Conservation (phyloP, 2,797 vertebrate genomes). For the Alosa sapidissima region DNA sequence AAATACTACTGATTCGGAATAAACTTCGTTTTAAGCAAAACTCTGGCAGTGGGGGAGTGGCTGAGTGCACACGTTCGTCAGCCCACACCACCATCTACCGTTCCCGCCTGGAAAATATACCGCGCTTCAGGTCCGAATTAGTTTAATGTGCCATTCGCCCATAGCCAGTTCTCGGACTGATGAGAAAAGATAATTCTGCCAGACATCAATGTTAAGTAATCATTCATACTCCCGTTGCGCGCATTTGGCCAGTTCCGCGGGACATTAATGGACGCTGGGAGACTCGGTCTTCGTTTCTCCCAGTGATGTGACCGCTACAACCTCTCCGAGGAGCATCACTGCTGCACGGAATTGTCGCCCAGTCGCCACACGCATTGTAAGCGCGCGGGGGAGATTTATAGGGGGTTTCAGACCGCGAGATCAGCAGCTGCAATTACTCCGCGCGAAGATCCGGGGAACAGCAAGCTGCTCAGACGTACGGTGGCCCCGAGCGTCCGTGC, state of each 20-base stretch:
- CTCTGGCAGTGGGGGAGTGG: background rate
- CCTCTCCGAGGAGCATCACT: slow-evolving; percentile 18
- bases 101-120: background rate
- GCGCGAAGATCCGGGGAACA: slow-evolving; percentile 34
- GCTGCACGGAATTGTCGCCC: slow-evolving; percentile 37
- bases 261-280: background rate
- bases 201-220: background rate
- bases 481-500: slow-evolving; percentile 1
- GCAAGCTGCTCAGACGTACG: slow-evolving; percentile 16
- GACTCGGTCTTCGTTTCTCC: background rate
- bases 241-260: background rate
- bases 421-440: slow-evolving; percentile 47
- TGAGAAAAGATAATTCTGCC: background rate
- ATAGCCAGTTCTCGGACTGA: background rate
- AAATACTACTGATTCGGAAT: background rate
- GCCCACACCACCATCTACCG: slow-evolving; percentile 1
- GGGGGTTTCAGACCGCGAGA: slow-evolving; percentile 41
- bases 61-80: background rate
- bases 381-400: slow-evolving; percentile 27
- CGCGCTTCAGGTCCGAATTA: background rate
- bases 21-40: background rate
- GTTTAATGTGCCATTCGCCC: slow-evolving; percentile 4
- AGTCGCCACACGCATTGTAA: background rate
- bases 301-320: slow-evolving; percentile 15
- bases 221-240: background rate